Percentiles rank a stretch among this genome's conserved stretches.
These are phyloP conservation scores for Theretra japonica DNA, from an alignment of 2,888 invertebrate genomes.

Conservation along the genomic window DNA sequence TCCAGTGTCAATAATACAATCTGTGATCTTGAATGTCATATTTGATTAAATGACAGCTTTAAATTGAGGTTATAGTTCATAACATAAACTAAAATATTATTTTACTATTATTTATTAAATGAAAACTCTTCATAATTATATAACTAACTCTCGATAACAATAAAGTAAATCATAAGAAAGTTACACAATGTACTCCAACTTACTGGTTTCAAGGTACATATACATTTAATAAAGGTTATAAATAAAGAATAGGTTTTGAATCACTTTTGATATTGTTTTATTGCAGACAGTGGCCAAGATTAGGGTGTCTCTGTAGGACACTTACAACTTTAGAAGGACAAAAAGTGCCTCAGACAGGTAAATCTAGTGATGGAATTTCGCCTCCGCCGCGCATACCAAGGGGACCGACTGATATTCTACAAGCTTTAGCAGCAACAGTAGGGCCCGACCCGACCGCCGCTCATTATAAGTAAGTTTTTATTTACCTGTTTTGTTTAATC, in stretches of 20 bases:
- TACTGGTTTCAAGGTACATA: constrained; percentile 58
- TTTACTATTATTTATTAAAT: background rate
- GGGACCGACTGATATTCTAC: constrained; percentile 92
- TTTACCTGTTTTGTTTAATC: background rate
- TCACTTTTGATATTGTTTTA: constrained; percentile 34
- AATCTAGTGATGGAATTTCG: constrained; percentile 74
- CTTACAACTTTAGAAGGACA: constrained; percentile 70
- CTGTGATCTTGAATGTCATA: too few species aligned
- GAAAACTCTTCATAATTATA: background rate
- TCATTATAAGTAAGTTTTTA: constrained; percentile 87
- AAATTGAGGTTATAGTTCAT: background rate
- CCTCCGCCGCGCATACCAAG: constrained; percentile 89
- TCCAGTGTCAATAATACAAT: too few species aligned
- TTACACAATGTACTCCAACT: constrained; percentile 60
- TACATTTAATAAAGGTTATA: constrained; percentile 9
- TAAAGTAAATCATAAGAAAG: background rate
- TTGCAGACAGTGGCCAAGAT: constrained; percentile 68
- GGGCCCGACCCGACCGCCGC: constrained; percentile 93
- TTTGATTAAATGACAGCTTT: background rate
- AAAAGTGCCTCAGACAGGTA: constrained; percentile 63
- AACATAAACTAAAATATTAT: background rate
- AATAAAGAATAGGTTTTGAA: background rate
- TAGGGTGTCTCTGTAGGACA: constrained; percentile 67
- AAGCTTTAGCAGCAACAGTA: constrained; percentile 91
- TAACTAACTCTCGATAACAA: background rate